Evolutionary conservation across 92 coral and sea anemone species (phyloP).

Genomic region (Heliopora coerulea): DNA sequence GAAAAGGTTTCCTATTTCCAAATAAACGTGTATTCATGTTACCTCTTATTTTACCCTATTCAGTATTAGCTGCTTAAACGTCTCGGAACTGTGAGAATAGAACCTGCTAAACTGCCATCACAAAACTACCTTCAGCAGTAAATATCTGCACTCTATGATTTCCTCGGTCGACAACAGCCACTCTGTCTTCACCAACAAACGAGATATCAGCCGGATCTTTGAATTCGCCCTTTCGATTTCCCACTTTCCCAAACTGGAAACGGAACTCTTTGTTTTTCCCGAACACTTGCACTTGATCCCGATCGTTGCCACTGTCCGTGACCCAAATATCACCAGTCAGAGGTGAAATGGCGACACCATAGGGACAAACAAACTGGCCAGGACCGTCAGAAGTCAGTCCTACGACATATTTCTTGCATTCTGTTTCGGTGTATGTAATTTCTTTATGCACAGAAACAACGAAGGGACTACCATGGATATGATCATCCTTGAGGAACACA

Average conservation of each 20-base stretch:
- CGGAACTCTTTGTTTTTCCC: slow-evolving; percentile 19
- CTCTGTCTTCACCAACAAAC: slow-evolving; percentile 22
- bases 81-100: no score
- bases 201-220: slow-evolving; percentile 23
- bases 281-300: slow-evolving; percentile 34
- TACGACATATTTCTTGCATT: slow-evolving; percentile 12
- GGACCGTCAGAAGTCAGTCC: slow-evolving; percentile 26
- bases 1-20: no score
- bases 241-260: slow-evolving; percentile 21
- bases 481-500: slow-evolving; percentile 31
- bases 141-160: slow-evolving; percentile 41
- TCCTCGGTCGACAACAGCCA: slow-evolving; percentile 37
- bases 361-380: slow-evolving; percentile 24
- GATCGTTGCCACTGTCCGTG: slow-evolving; percentile 25
- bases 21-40: no score
- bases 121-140: slow-evolving; percentile 18
- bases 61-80: no score
- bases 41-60: no score
- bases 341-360: slow-evolving; percentile 32
- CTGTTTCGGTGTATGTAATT: not conserved
- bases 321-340: slow-evolving; percentile 33
- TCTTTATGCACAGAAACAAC: slow-evolving; percentile 24
- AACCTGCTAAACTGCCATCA: not conserved
- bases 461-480: slow-evolving; percentile 33
- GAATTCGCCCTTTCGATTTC: slow-evolving; percentile 24